Conservation (phyloP, 2,888 invertebrate species). For the Nemotelus nigrinus region DNA sequence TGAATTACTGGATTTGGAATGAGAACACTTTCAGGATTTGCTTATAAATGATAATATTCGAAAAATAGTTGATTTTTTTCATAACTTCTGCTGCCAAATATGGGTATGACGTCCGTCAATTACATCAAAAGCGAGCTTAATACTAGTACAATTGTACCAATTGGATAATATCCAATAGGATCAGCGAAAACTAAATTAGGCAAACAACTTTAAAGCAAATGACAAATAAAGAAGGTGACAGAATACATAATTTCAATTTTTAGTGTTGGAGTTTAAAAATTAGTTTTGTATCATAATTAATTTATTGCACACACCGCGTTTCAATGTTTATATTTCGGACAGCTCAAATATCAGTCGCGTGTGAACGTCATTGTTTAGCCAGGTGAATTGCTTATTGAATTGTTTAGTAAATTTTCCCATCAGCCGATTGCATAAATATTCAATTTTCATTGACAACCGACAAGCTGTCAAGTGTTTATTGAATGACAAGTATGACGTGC, state of each 20-base stretch:
- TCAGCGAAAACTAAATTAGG: not conserved
- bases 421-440: not conserved
- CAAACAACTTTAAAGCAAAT: not conserved
- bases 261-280: not conserved
- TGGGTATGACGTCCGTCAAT: too few relatives aligned
- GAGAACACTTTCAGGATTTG: too few relatives aligned
- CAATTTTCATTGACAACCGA: not conserved
- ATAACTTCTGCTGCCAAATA: too few relatives aligned
- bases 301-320: not conserved
- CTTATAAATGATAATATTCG: too few relatives aligned
- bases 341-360: not conserved
- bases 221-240: not conserved
- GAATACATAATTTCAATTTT: not conserved
- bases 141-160: too few relatives aligned
- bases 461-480: too few relatives aligned
- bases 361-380: constrained; percentile 14
- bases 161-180: too few relatives aligned
- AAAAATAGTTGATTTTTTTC: too few relatives aligned
- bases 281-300: not conserved
- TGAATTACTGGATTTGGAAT: too few relatives aligned
- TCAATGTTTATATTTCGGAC: constrained; percentile 22
- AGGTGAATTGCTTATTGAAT: not conserved
- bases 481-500: too few relatives aligned
- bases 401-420: not conserved
- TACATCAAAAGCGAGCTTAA: too few relatives aligned